Percentiles rank a stretch among this genome's conserved stretches.
These are phyloP conservation scores for Paralvinella palmiformis DNA, from an alignment of 1,140 invertebrate genomes.

Conservation along the genomic window DNA sequence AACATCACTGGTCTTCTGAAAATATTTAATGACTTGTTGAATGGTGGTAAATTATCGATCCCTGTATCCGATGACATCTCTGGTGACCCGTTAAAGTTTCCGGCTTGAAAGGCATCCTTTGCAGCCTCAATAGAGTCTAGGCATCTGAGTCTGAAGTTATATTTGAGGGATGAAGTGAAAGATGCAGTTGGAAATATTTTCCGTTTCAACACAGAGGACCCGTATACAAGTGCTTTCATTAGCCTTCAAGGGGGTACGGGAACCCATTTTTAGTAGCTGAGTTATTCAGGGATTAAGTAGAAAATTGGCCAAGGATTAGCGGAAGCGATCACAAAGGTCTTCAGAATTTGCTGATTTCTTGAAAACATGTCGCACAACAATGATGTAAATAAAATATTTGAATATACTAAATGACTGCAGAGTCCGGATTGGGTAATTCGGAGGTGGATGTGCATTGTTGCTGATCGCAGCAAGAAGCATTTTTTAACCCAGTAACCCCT, in stretches of 20 bases:
- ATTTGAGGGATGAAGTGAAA: too few relatives aligned
- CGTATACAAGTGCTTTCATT: background rate
- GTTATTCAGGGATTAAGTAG: constrained; percentile 1
- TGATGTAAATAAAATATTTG: constrained; percentile 20
- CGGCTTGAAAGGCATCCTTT: background rate
- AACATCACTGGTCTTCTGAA: too few relatives aligned
- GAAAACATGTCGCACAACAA: constrained; percentile 21
- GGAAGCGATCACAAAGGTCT: constrained; percentile 17
- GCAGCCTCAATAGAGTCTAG: too few relatives aligned
- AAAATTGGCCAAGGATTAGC: constrained; percentile 14
- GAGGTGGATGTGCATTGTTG: constrained; percentile 20
- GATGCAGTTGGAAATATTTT: too few relatives aligned
- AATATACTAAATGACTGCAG: constrained; percentile 23
- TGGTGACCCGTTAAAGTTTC: too few relatives aligned
- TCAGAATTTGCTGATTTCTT: constrained; percentile 25
- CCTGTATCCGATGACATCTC: too few relatives aligned
- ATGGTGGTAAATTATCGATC: too few relatives aligned
- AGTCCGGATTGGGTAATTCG: constrained; percentile 26
- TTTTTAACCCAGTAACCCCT: constrained; percentile 17
- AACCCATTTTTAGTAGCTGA: background rate
- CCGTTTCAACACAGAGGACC: too few relatives aligned
- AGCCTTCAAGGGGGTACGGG: background rate
- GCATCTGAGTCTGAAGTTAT: too few relatives aligned
- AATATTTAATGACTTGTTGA: too few relatives aligned
- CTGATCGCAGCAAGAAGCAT: constrained; percentile 23